Evolutionary conservation across 2,888 invertebrate genomes (phyloP).

Genomic region (Oligia latruncula): DNA sequence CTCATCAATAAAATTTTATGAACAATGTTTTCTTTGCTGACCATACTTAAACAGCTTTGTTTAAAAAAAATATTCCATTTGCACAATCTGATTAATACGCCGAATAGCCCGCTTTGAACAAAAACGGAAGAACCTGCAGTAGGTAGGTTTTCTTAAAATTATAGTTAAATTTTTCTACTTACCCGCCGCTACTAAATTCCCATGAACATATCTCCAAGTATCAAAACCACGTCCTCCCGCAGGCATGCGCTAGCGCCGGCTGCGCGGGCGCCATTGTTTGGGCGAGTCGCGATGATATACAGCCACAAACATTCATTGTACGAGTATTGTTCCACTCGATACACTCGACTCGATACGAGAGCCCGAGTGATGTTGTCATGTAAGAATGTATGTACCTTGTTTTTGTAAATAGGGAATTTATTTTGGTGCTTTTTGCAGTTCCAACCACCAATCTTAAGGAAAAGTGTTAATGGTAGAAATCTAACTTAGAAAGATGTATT

Average conservation of each 20-base stretch:
- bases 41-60: not conserved
- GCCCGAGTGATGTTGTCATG: slow-evolving; percentile 53
- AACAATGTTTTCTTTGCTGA: not conserved
- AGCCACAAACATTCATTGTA: slow-evolving; percentile 70
- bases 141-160: not conserved
- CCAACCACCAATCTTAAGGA: no score
- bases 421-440: slow-evolving; percentile 15
- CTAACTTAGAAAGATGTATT: no score
- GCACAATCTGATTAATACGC: not conserved
- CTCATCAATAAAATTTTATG: not conserved
- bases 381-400: slow-evolving; percentile 31
- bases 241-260: slow-evolving; percentile 82
- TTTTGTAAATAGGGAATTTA: slow-evolving; percentile 34
- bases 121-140: not conserved
- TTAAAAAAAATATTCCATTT: not conserved
- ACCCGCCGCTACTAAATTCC: not conserved
- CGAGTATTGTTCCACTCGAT: slow-evolving; percentile 58
- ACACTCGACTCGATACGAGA: slow-evolving; percentile 59
- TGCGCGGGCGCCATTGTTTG: slow-evolving; percentile 80
- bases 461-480: no score
- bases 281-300: slow-evolving; percentile 76
- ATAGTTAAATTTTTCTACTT: not conserved
- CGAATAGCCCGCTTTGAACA: not conserved
- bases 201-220: slow-evolving; percentile 66
- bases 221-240: slow-evolving; percentile 67